A percentile compares a stretch with the other conserved stretches of the same genome.
phyloP scores from a whole-genome alignment of 2,797 vertebrate species.

The Hydrocynus forskahlii region DNA sequence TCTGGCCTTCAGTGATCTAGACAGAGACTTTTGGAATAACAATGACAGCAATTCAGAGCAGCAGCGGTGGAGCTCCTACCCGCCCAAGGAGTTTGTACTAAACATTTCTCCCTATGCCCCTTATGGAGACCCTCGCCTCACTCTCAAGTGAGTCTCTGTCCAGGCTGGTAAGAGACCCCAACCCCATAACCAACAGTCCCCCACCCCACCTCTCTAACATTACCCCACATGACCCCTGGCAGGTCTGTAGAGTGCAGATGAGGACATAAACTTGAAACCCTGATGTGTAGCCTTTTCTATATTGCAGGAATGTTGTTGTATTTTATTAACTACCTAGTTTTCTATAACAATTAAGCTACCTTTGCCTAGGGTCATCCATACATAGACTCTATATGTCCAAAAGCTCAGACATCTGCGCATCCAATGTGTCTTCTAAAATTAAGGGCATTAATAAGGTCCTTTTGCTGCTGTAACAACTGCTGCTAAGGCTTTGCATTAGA shows the following conservation, averaged over 20 bases:
- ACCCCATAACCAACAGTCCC: constrained; percentile 74
- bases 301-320: too few relatives aligned
- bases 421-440: too few relatives aligned
- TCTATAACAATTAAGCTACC: neutral
- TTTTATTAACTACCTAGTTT: too few relatives aligned
- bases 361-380: neutral
- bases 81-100: constrained; percentile 98
- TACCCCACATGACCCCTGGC: constrained; percentile 39
- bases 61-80: constrained; percentile 99
- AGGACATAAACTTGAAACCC: constrained; percentile 16
- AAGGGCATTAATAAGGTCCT: too few relatives aligned
- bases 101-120: constrained; percentile 99
- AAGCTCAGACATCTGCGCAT: too few relatives aligned
- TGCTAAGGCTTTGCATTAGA: too few relatives aligned
- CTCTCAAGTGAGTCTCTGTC: constrained; percentile 98
- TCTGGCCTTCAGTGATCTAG: constrained; percentile 94
- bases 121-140: constrained; percentile 97
- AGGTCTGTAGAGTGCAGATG: constrained; percentile 50
- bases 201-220: constrained; percentile 7
- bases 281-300: neutral
- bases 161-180: constrained; percentile 71
- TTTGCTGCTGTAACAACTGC: too few relatives aligned
- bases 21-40: constrained; percentile 99
- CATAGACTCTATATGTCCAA: too few relatives aligned
- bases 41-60: constrained; percentile 99